Conservation (phyloP, 2,113 vertebrate genomes). For the Rhinopomastus cyanomelas region DNA sequence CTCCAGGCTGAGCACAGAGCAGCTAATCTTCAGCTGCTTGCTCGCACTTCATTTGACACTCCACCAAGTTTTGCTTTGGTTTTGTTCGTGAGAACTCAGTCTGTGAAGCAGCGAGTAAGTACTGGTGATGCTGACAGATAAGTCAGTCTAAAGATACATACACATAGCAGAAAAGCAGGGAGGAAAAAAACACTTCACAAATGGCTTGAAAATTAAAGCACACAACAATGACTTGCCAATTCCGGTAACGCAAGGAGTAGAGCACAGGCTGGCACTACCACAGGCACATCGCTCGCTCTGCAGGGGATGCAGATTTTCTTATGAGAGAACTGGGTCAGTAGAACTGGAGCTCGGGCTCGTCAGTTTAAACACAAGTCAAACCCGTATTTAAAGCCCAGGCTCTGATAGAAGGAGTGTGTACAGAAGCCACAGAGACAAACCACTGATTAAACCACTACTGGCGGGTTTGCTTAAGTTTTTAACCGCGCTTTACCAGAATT, state of each 20-base stretch:
- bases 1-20: neutral
- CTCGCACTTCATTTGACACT: neutral
- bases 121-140: neutral
- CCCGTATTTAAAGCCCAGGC: neutral
- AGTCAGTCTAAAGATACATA: neutral
- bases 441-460: neutral
- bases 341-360: neutral
- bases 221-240: neutral
- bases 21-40: neutral
- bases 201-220: neutral
- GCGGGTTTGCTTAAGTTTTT: neutral
- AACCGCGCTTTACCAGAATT: neutral
- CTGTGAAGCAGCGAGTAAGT: neutral
- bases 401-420: neutral
- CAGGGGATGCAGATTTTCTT: neutral
- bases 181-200: neutral
- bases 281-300: neutral
- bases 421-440: neutral
- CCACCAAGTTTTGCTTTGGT: neutral
- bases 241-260: neutral
- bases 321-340: conserved; percentile 31
- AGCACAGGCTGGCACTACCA: neutral
- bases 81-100: neutral
- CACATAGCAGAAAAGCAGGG: neutral
- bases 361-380: neutral